Percentiles rank a stretch among this genome's conserved stretches.
Conservation (phyloP, 2,888 invertebrate species). For the Tortrix viridana region DNA sequence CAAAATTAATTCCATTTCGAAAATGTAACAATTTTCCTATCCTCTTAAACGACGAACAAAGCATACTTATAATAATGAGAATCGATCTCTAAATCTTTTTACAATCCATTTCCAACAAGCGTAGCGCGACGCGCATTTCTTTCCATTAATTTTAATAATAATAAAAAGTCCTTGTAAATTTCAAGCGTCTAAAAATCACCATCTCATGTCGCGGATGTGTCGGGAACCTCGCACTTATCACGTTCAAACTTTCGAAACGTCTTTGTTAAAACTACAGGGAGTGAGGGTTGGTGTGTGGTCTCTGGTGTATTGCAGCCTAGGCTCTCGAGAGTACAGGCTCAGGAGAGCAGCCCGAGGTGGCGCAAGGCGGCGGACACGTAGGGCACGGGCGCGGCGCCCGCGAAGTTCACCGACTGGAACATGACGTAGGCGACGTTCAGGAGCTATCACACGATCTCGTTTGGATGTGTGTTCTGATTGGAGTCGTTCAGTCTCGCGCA, state of each 20-base stretch:
- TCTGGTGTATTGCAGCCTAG: background rate
- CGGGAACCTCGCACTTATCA: slow-evolving; percentile 58
- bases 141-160: slow-evolving; percentile 58
- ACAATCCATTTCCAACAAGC: slow-evolving; percentile 75
- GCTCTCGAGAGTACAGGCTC: slow-evolving; percentile 26
- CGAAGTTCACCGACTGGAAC: slow-evolving; percentile 86
- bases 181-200: slow-evolving; percentile 72
- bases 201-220: slow-evolving; percentile 69
- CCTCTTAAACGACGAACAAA: slow-evolving; percentile 68
- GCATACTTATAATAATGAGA: slow-evolving; percentile 66
- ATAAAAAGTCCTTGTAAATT: slow-evolving; percentile 68
- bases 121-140: slow-evolving; percentile 69
- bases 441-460: slow-evolving; percentile 93
- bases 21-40: slow-evolving; percentile 73
- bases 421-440: slow-evolving; percentile 87
- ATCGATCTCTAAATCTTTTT: slow-evolving; percentile 63
- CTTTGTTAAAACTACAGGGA: slow-evolving; percentile 60
- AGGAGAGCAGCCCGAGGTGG: slow-evolving; percentile 75
- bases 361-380: slow-evolving; percentile 73
- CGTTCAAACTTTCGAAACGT: slow-evolving; percentile 61
- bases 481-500: slow-evolving; percentile 91
- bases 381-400: slow-evolving; percentile 77
- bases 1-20: slow-evolving; percentile 63
- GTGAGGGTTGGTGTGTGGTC: too few relatives aligned
- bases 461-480: slow-evolving; percentile 92